Percentiles rank a stretch among this genome's conserved stretches.
phyloP scores from a whole-genome alignment of 2,888 invertebrate species.

The Metalampra italica region DNA sequence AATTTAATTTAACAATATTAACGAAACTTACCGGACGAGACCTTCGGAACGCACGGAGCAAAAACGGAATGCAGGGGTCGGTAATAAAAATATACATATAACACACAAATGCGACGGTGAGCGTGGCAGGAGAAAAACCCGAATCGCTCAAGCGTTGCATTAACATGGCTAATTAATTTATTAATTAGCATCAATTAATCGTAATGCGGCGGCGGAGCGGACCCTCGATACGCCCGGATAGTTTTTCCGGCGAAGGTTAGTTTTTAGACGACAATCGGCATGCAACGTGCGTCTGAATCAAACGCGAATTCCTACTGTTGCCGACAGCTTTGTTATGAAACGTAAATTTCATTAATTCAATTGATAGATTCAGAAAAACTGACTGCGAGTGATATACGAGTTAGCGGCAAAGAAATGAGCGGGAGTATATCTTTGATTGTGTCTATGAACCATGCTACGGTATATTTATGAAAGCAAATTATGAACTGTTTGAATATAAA shows the following conservation, averaged over 20 bases:
- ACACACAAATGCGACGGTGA: slow-evolving; percentile 2
- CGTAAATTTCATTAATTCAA: slow-evolving; percentile 6
- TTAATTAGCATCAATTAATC: slow-evolving; percentile 74
- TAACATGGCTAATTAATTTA: slow-evolving; percentile 74
- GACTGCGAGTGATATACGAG: slow-evolving; percentile 22
- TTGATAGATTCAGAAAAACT: slow-evolving; percentile 28
- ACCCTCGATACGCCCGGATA: slow-evolving; percentile 52
- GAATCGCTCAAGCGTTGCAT: slow-evolving; percentile 59
- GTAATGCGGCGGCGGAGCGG: slow-evolving; percentile 49
- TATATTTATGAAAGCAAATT: slow-evolving; percentile 32
- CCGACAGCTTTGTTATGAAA: slow-evolving; percentile 43
- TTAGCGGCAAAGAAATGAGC: slow-evolving; percentile 27
- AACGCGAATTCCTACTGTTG: slow-evolving; percentile 40
- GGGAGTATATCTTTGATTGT: slow-evolving; percentile 40
- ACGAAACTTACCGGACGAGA: slow-evolving; percentile 31
- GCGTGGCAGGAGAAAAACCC: slow-evolving; percentile 52
- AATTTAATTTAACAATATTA: slow-evolving; percentile 57
- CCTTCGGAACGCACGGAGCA: slow-evolving; percentile 36
- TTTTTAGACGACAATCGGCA: slow-evolving; percentile 52
- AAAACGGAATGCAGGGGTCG: slow-evolving; percentile 52
- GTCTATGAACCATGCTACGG: slow-evolving; percentile 33
- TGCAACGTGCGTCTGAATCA: slow-evolving; percentile 39
- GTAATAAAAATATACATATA: slow-evolving; percentile 47
- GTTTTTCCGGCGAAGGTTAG: slow-evolving; percentile 56
- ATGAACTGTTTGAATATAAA: slow-evolving; percentile 40